Conservation (phyloP, 2,113 vertebrate species). For the Crotalus helleri region DNA sequence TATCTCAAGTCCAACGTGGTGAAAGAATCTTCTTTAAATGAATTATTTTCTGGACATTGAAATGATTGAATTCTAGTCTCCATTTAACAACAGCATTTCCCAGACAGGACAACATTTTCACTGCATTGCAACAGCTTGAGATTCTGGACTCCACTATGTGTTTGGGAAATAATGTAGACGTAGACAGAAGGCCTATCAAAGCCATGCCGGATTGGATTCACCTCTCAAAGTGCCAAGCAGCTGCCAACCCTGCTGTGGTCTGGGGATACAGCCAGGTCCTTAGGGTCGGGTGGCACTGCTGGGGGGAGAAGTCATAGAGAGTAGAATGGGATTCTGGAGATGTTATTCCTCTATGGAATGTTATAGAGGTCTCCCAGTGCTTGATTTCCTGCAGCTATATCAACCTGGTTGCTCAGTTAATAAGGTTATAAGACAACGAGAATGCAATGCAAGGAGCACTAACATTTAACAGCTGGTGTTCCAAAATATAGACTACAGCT, state of each 20-base stretch:
- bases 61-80: background rate
- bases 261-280: constrained; percentile 58
- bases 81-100: constrained; percentile 45
- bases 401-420: constrained; percentile 32
- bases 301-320: background rate
- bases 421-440: constrained; percentile 39
- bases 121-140: constrained; percentile 65
- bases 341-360: constrained; percentile 42
- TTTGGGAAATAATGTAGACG: constrained; percentile 61
- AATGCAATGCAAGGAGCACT: background rate
- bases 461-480: constrained; percentile 42
- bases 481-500: constrained; percentile 36
- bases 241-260: constrained; percentile 63
- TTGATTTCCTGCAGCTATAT: constrained; percentile 35
- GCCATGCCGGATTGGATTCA: constrained; percentile 69
- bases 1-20: background rate
- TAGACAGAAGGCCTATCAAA: constrained; percentile 69
- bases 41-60: background rate
- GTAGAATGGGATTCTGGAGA: constrained; percentile 44
- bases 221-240: constrained; percentile 68
- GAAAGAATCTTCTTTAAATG: background rate
- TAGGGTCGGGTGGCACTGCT: background rate
- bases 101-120: constrained; percentile 63
- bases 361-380: constrained; percentile 50
- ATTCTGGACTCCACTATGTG: constrained; percentile 62